A percentile compares a stretch with the other conserved stretches of the same genome.
Conservation (phyloP, 2,888 invertebrate species). For the Leptopterna dolabrata region DNA sequence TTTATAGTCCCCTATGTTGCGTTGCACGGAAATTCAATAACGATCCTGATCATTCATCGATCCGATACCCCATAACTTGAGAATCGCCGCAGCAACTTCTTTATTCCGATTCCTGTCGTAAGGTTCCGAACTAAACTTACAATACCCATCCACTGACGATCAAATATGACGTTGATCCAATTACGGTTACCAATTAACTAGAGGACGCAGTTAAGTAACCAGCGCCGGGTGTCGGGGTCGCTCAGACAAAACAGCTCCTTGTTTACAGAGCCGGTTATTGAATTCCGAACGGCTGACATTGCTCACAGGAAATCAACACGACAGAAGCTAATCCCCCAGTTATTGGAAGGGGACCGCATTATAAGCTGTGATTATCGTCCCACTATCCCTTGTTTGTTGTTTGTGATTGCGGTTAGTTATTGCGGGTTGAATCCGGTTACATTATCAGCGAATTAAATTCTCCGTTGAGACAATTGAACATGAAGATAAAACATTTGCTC, state of each 20-base stretch:
- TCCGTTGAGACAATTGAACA: slow-evolving; percentile 12
- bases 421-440: slow-evolving; percentile 1
- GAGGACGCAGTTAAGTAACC: neutral
- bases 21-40: no score
- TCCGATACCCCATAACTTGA: no score
- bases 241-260: slow-evolving; percentile 9
- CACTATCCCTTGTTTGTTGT: slow-evolving; percentile 13
- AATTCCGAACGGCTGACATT: slow-evolving; percentile 19
- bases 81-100: no score
- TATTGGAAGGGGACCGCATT: slow-evolving; percentile 39
- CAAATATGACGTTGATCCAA: slow-evolving; percentile 3
- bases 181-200: neutral
- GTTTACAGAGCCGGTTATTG: slow-evolving; percentile 29
- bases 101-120: no score
- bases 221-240: neutral
- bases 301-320: slow-evolving; percentile 35
- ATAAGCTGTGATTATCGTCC: slow-evolving; percentile 8
- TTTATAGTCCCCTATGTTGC: no score
- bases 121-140: neutral
- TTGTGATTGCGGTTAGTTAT: slow-evolving; percentile 38
- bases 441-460: slow-evolving; percentile 24
- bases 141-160: neutral
- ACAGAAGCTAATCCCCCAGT: slow-evolving; percentile 41
- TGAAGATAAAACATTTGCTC: neutral
- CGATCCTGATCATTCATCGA: no score